Evolutionary conservation across 2,113 vertebrate species (phyloP).

Genomic region (Scalopus aquaticus): DNA sequence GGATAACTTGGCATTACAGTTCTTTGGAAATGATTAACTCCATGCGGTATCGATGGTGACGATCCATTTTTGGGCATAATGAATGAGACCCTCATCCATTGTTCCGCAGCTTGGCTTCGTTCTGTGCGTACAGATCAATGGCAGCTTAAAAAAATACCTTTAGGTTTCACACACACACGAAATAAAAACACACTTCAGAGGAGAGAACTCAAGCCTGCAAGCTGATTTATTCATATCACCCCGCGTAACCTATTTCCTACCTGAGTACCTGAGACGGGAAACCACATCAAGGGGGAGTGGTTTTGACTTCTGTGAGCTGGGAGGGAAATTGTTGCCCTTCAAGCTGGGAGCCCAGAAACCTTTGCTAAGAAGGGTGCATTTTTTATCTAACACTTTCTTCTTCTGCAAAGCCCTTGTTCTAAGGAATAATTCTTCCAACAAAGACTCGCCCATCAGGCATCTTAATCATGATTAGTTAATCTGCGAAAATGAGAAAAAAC

Average conservation of each 20-base stretch:
- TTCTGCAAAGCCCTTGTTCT: constrained; percentile 39
- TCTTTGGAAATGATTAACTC: constrained; percentile 78
- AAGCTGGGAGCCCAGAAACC: constrained; percentile 32
- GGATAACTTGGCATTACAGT: constrained; percentile 65
- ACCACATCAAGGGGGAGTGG: constrained; percentile 55
- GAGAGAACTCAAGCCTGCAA: constrained; percentile 39
- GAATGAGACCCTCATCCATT: constrained; percentile 64
- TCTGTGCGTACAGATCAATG: constrained; percentile 56
- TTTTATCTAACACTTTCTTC: constrained; percentile 48
- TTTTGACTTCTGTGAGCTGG: constrained; percentile 45
- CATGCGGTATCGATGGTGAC: constrained; percentile 66
- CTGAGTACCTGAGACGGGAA: constrained; percentile 63
- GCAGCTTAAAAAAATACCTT: constrained; percentile 25
- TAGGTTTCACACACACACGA: constrained; percentile 21
- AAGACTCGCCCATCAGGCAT: constrained; percentile 46
- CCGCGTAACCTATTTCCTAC: constrained; percentile 66
- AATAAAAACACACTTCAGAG: constrained; percentile 50
- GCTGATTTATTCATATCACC: constrained; percentile 71
- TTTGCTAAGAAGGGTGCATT: constrained; percentile 52
- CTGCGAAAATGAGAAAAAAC: constrained; percentile 61
- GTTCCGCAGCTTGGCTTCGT: constrained; percentile 40
- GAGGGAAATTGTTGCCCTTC: constrained; percentile 47
- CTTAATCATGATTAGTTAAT: constrained; percentile 71
- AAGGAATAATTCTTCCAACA: constrained; percentile 64
- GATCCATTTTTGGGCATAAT: constrained; percentile 70